Base-by-base conservation (phyloP, 2,888 invertebrate species). In the Chrysomela aeneicollis region DNA sequence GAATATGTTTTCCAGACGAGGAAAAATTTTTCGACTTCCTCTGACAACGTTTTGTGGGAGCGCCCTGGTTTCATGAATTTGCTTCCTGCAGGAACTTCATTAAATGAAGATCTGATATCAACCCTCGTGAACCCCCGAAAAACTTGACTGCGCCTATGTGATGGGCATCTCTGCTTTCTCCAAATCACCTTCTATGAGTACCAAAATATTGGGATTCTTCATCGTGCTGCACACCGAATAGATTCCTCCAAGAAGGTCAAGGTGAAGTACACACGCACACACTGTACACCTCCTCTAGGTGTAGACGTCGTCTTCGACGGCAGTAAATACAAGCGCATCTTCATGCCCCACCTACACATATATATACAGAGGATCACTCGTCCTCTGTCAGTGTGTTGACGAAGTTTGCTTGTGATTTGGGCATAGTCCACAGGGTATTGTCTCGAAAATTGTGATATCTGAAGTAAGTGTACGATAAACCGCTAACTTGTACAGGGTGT, bases 311-410 rank as follows among this genome's bases (percentile, higher is more conserved):
- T 42, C 42, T 42, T 42, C 42, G 15, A n/a, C 42, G 15, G 15
- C 42, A 15, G 42, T 4, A 42, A 15, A 42, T 6, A 42, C 15
- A 2, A 6, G 15, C 22, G 37, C 51, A 53, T 63, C 53, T 59
- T 15, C 42, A 15, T 62, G 68, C 74, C 74, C 73, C 74, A 73
- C 73, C 73, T 73, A 65, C 63, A 50, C 73, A 73, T 73, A 74
- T 73, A 74, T 69, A 72, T 42, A 42, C 42, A 15, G 15, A 42
- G 42, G n/a, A 42, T 15, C 42, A 15, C n/a, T 42, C 42, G 42
- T 42, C 42, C 15, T 42, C 42, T 42, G 15, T n/a, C 42, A 42
- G n/a, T 42, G 35, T 10, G 35, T 35, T 35, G 35, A 35, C 15
- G 42, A 42, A 42, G 42, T 42, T 42, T 15, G 42, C 4, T 42